A percentile compares a stretch with the other conserved stretches of the same genome.
phyloP scores from a whole-genome alignment of 2,888 invertebrate genomes.

The Nemotelus nigrinus region DNA sequence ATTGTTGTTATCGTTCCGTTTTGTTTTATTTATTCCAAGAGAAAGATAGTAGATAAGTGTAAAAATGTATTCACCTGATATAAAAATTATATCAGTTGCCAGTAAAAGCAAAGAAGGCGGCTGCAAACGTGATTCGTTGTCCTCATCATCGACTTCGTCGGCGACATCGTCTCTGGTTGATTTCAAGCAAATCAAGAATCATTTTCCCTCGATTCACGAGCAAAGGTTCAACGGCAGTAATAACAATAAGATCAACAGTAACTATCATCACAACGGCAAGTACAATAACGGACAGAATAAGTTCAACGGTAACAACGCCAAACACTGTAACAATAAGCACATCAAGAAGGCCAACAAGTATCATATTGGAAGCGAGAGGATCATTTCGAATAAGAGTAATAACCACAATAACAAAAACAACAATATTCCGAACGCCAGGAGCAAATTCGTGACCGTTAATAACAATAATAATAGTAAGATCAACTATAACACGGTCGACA shows the following conservation, averaged over 20 bases:
- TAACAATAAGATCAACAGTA: conserved; percentile 17
- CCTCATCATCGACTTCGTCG: conserved; percentile 24
- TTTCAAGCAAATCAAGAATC: conserved; percentile 24
- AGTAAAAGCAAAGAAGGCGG: conserved; percentile 27
- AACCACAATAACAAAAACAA: conserved; percentile 22
- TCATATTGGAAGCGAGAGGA: conserved; percentile 9
- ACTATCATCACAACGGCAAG: conserved; percentile 9
- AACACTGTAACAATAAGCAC: conserved; percentile 8
- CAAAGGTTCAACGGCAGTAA: conserved; percentile 21
- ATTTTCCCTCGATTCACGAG: conserved; percentile 11
- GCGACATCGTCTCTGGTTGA: background rate
- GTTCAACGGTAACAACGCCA: conserved; percentile 3
- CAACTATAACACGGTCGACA: conserved; percentile 18
- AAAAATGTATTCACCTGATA: conserved; percentile 40
- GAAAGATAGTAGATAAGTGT: background rate
- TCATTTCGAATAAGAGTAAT: conserved; percentile 29
- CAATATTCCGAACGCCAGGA: background rate
- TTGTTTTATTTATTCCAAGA: background rate
- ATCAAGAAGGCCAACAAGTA: conserved; percentile 32
- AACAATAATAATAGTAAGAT: conserved; percentile 26
- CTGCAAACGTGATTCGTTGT: conserved; percentile 16
- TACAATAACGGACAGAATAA: conserved; percentile 25
- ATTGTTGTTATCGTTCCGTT: conserved; percentile 22
- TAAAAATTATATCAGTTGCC: conserved; percentile 44
- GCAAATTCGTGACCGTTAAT: conserved; percentile 9